Evolutionary conservation across 2,113 vertebrate species (phyloP), one percentile per base, ranked within the genome.

Genomic region (Tenrec ecaudatus): DNA sequence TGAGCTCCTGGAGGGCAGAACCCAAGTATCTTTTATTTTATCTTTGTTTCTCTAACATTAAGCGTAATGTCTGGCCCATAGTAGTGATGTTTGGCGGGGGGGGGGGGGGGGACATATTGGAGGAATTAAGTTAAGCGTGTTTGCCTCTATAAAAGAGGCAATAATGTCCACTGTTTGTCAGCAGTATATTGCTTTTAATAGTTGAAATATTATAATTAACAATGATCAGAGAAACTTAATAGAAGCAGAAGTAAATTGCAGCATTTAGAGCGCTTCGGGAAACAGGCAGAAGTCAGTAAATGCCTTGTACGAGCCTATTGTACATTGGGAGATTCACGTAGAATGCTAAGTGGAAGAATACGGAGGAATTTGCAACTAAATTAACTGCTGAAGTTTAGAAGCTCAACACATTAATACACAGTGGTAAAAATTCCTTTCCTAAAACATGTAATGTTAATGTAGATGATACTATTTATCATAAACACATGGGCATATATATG

Each of bases 401-500:
- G 53, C 10, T 15, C 14, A 89, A 73, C 40, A 91, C 36, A 95
- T 75, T 80, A 73, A 83, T 3, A 88, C 86, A 38, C 60, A 19
- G 47, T 53, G 47, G 47, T 14, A 53, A 53, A 53, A 53, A 53
- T 53, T 53, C 5, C 47, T 7, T 53, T 53, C 12, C 47, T 53
- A 53, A 53, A 53, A 53, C 47, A 53, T 53, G 47, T 53, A 53
- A 53, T 53, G 47, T 53, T 53, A 12, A 53, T 53, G 47, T 53
- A 53, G 47, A 53, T 53, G 6, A 53, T 53, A 53, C 47, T 53
- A 53, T 8, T 53, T 14, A 53, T 10, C 47, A 53, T 53, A 53
- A 53, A 53, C 11, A 14, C 6, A 53, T 53, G 2, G 11, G 47
- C 47, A 10, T 53, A 53, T 53, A 53, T 53, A 53, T 53, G 47